A percentile compares a stretch with the other conserved stretches of the same genome.
phyloP scores from a whole-genome alignment of 2,113 vertebrate genomes.

The Tetraodon nigroviridis region DNA sequence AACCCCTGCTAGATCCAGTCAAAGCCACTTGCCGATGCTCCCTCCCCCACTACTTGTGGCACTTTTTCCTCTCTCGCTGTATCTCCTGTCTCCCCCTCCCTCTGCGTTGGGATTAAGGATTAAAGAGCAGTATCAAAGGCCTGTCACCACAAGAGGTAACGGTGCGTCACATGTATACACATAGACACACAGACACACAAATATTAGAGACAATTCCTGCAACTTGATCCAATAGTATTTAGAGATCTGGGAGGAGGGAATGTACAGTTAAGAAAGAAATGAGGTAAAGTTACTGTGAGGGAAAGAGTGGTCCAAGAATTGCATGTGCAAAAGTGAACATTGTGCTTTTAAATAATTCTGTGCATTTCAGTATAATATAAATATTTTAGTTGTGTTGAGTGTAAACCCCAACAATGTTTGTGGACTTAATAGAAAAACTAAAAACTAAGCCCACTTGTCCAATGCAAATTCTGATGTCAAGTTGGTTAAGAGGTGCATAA shows the following conservation, averaged over 20 bases:
- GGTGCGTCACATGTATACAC: conserved; percentile 58
- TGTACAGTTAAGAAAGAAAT: conserved; percentile 51
- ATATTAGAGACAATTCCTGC: conserved; percentile 53
- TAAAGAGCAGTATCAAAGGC: conserved; percentile 65
- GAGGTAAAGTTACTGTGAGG: conserved; percentile 40
- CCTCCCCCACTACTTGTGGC: conserved; percentile 2
- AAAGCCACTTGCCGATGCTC: conserved; percentile 8
- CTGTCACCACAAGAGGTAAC: conserved; percentile 70
- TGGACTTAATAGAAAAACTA: conserved; percentile 34
- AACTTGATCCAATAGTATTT: conserved; percentile 65
- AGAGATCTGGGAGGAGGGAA: conserved; percentile 56
- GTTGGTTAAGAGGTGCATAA: conserved; percentile 40
- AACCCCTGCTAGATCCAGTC: conserved; percentile 20
- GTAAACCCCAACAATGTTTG: conserved; percentile 43
- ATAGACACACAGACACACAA: conserved; percentile 27
- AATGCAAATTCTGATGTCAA: conserved; percentile 49
- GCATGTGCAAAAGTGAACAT: conserved; percentile 56
- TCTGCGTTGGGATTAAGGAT: conserved; percentile 63
- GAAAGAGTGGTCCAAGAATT: conserved; percentile 37
- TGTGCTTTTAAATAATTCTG: conserved; percentile 29
- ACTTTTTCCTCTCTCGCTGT: conserved; percentile 2
- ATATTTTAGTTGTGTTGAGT: conserved; percentile 1
- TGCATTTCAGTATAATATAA: conserved; percentile 23
- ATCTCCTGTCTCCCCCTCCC: conserved; percentile 10
- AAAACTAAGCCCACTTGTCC: conserved; percentile 55